Evolutionary conservation across 2,113 vertebrate species (phyloP).

Genomic region (Dipodomys ordii): DNA sequence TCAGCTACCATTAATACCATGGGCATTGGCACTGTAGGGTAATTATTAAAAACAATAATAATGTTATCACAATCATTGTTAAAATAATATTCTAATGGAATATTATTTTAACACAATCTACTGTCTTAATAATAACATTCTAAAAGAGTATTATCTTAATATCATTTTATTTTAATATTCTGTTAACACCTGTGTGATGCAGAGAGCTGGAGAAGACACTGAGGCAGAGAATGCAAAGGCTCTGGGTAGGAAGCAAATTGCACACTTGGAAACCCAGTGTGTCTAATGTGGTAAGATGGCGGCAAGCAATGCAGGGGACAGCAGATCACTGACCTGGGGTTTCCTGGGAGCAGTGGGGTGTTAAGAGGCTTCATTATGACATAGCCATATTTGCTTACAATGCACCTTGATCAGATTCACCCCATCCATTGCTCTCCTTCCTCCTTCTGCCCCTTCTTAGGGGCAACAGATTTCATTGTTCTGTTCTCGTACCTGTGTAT

Average conservation of each 20-base stretch:
- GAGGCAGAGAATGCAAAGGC: not conserved
- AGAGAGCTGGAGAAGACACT: not conserved
- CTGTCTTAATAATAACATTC: no score
- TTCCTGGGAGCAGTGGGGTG: not conserved
- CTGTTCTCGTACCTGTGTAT: no score
- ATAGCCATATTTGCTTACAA: no score
- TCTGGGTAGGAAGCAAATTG: not conserved
- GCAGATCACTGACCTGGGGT: no score
- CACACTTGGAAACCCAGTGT: not conserved
- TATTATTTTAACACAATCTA: no score
- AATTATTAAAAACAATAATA: not conserved
- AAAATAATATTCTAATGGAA: no score
- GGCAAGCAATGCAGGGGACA: fast-evolving
- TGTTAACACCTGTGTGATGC: not conserved
- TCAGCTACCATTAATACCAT: not conserved
- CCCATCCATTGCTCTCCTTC: no score
- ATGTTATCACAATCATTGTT: no score
- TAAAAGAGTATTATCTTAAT: not conserved
- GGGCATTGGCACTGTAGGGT: not conserved
- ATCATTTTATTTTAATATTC: not conserved
- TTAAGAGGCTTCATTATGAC: no score
- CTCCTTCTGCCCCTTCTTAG: no score
- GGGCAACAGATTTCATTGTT: no score
- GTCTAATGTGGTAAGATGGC: not conserved
- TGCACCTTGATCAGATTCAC: no score